Evolutionary conservation across 2,797 vertebrate species (phyloP), one percentile per base, ranked within the genome.

Genomic region (Syncerus caffer): DNA sequence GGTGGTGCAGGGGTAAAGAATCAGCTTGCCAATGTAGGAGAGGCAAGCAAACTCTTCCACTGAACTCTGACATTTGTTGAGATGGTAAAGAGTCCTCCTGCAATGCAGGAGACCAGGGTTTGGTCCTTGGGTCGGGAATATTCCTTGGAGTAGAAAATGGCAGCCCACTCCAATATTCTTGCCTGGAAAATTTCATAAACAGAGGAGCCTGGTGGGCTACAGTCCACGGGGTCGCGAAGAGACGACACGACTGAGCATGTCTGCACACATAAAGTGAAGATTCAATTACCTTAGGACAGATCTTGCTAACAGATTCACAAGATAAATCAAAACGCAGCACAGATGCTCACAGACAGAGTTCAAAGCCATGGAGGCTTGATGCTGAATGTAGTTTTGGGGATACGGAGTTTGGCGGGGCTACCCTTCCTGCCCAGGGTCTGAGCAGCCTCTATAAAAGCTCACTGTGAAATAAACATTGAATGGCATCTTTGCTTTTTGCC

Each of bases 171-270:
- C 71, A 76, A 14, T 45, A 76, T 42, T 76, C 71, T 76, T 76
- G 38, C 38, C 71, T 76, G 71, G 71, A 45, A 42, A 45, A 76
- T 42, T 45, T 38, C 71, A 76, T 4, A 71, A 16, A 76, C 71
- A 76, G 71, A 76, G 71, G 13, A 42, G 38, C 3, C 71, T 74
- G 38, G 23, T 42, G 38, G 38, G 71, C 23, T 74, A 15, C 12
- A 45, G 38, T 42, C 23, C 38, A 74, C 42, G 23, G 38, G 21
- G 1, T 74, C 0, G 0, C 12, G 15, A 74, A 74, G 67, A 42
- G 67, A 25, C 13, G 38, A 74, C 23, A 14, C 2, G 12, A 27
- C 38, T 42, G 23, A 74, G 38, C 71, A 76, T 27, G 38, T 76
- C 38, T 27, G 38, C 12, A 15, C 38, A 15, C 12, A 45, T 76